A percentile compares a stretch with the other conserved stretches of the same genome.
phyloP scores from a whole-genome alignment of 2,797 vertebrate genomes.

The Darevskia nairensis region DNA sequence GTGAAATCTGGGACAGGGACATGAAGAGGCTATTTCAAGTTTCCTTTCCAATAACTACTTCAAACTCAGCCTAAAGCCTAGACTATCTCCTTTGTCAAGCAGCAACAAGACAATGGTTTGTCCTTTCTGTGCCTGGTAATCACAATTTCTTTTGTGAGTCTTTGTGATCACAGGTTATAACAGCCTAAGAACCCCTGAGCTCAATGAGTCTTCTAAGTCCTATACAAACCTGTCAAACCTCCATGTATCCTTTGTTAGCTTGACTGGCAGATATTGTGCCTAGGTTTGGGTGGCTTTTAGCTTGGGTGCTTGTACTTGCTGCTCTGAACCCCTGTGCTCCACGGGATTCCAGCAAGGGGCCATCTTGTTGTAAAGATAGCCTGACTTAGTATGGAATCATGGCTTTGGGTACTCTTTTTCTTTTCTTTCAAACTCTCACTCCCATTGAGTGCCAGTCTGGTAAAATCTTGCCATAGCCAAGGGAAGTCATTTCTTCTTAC shows the following conservation, averaged over 20 bases:
- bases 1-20: neutral
- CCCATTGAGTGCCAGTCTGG: too few relatives aligned
- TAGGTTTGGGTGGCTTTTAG: too few relatives aligned
- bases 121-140: too few relatives aligned
- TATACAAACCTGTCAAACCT: too few relatives aligned
- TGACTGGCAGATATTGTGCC: neutral
- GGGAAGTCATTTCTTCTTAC: neutral
- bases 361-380: neutral
- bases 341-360: neutral
- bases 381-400: neutral
- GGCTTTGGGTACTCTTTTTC: neutral
- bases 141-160: too few relatives aligned
- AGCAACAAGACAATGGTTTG: neutral
- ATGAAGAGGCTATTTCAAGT: neutral
- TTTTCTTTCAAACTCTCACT: too few relatives aligned
- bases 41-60: neutral
- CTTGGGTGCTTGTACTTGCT: too few relatives aligned
- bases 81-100: neutral
- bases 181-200: too few relatives aligned
- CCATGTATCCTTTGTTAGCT: neutral
- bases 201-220: too few relatives aligned
- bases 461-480: too few relatives aligned
- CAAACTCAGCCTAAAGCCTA: neutral
- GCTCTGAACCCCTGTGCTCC: too few relatives aligned
- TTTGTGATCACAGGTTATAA: too few relatives aligned